phyloP scores from a whole-genome alignment of 92 coral and sea anemone genomes.

The Zoanthus sociatus region DNA sequence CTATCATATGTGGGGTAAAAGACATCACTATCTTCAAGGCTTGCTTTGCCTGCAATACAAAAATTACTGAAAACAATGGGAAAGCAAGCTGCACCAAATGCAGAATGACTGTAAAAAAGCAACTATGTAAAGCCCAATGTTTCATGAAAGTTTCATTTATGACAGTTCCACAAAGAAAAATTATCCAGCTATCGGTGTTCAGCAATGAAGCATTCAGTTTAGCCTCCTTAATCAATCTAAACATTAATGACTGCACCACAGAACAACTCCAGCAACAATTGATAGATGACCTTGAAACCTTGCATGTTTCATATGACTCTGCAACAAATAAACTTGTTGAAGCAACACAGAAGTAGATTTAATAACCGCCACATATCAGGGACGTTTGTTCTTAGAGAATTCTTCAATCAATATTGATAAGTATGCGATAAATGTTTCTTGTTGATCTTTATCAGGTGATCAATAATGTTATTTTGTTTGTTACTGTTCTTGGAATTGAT shows the following conservation, averaged over 20 bases:
- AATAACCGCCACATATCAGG: conserved; percentile 6
- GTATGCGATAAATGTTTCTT: neutral
- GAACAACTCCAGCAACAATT: conserved; percentile 1
- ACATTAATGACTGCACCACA: conserved; percentile 1
- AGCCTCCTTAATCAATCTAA: neutral
- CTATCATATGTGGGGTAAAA: conserved; percentile 44
- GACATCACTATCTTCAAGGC: conserved; percentile 21
- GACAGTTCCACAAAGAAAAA: conserved; percentile 27
- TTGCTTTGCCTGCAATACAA: conserved; percentile 3
- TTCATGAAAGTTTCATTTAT: conserved; percentile 25
- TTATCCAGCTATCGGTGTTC: conserved; percentile 18
- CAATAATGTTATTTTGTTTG: neutral
- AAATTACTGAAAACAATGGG: neutral
- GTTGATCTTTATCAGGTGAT: conserved; percentile 4
- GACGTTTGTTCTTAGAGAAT: neutral
- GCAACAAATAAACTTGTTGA: conserved; percentile 3
- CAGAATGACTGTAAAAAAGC: conserved; percentile 15
- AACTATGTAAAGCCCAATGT: neutral
- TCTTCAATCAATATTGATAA: neutral
- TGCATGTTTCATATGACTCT: conserved; percentile 4
- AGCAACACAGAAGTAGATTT: conserved; percentile 4
- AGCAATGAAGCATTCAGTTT: neutral
- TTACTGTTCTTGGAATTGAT: neutral
- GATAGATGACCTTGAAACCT: neutral
- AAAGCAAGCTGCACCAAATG: conserved; percentile 3